Evolutionary conservation across 2,113 vertebrate species (phyloP).

Genomic region (Pardalotus punctatus): DNA sequence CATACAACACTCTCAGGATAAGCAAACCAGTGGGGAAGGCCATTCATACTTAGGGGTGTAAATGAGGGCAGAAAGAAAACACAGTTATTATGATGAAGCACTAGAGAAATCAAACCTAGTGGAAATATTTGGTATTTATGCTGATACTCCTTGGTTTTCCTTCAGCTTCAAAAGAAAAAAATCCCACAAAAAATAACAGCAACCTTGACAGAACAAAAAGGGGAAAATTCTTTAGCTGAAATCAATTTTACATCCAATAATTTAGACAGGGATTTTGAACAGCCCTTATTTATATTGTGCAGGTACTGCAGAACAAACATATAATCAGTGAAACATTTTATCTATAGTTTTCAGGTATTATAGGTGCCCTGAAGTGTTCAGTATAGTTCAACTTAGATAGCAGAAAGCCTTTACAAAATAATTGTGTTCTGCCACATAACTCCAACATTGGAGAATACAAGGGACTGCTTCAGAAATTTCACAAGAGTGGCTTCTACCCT

Average conservation of each 20-base stretch:
- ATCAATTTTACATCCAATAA: neutral
- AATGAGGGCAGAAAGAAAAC: neutral
- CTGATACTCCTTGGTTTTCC: neutral
- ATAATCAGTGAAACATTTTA: conserved; percentile 51
- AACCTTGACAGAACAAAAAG: neutral
- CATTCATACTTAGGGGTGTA: neutral
- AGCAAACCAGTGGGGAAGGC: neutral
- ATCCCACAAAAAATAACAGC: neutral
- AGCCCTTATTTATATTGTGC: conserved; percentile 18
- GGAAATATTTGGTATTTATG: neutral
- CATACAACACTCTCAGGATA: neutral
- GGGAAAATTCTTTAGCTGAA: neutral
- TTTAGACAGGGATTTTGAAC: neutral
- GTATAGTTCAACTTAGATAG: conserved; percentile 2
- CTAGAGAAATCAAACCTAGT: neutral
- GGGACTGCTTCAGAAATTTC: neutral
- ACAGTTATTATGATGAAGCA: neutral
- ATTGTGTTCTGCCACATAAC: neutral
- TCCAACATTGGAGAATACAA: neutral
- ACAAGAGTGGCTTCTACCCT: neutral
- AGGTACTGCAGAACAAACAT: conserved; percentile 4
- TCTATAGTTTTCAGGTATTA: conserved; percentile 38
- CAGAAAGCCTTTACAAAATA: neutral
- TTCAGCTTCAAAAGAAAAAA: neutral
- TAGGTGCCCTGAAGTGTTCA: neutral